These are phyloP conservation scores for Drosophila robusta DNA, from an alignment of 2,888 invertebrate species.

Conservation along the genomic window DNA sequence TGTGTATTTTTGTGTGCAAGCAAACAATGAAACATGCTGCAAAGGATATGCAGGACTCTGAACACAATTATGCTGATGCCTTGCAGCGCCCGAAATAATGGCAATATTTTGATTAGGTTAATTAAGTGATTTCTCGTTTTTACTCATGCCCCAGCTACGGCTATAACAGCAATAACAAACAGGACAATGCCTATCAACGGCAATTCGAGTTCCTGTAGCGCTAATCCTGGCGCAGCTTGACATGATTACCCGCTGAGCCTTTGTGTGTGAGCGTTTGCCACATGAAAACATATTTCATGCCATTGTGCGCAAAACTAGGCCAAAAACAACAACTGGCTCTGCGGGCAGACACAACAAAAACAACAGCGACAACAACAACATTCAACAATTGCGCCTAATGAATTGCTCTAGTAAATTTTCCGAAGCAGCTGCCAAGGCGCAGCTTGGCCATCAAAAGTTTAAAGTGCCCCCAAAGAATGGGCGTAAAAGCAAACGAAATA, in stretches of 20 bases:
- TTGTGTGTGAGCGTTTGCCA: constrained; percentile 56
- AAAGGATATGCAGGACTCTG: constrained; percentile 21
- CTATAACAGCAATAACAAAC: constrained; percentile 24
- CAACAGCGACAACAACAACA: constrained; percentile 14
- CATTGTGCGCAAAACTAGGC: constrained; percentile 71
- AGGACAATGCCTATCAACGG: constrained; percentile 61
- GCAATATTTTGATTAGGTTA: constrained; percentile 80
- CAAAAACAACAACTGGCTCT: constrained; percentile 44
- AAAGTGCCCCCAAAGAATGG: constrained; percentile 56
- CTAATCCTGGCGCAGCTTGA: constrained; percentile 63
- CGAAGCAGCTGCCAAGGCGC: constrained; percentile 59
- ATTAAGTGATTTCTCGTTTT: constrained; percentile 72
- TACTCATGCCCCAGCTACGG: constrained; percentile 21
- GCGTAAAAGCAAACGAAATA: constrained; percentile 38
- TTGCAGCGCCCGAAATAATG: constrained; percentile 61
- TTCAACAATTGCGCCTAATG: constrained; percentile 65
- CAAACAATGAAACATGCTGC: constrained; percentile 59
- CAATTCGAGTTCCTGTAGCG: constrained; percentile 48
- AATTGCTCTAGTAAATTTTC: constrained; percentile 66
- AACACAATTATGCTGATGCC: constrained; percentile 39
- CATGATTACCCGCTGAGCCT: constrained; percentile 70
- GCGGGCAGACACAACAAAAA: constrained; percentile 23
- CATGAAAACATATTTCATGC: constrained; percentile 73
- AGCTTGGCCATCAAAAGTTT: constrained; percentile 67
- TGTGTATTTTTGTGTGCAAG: constrained; percentile 10